A percentile compares a stretch with the other conserved stretches of the same genome.
phyloP scores from a whole-genome alignment of 2,888 invertebrate species.

The Polymixis flavicincta region DNA sequence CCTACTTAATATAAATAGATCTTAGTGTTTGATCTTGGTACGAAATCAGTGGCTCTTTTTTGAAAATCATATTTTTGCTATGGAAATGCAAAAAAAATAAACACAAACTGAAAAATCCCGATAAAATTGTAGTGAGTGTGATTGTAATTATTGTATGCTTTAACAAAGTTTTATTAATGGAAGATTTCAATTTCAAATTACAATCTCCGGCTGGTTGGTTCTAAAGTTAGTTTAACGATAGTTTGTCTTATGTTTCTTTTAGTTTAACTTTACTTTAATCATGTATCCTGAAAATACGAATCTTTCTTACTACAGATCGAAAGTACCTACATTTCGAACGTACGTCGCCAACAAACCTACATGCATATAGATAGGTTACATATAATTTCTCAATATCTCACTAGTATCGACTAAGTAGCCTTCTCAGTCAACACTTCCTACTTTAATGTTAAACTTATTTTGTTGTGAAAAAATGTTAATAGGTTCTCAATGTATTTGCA shows the following conservation, averaged over 20 bases:
- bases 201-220: background rate
- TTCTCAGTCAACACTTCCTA: constrained; percentile 59
- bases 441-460: constrained; percentile 15
- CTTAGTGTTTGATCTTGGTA: background rate
- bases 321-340: constrained; percentile 1
- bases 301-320: background rate
- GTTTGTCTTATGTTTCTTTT: background rate
- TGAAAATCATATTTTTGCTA: background rate
- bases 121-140: background rate
- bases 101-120: too few species aligned
- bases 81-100: background rate
- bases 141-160: background rate
- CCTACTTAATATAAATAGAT: background rate
- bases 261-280: background rate
- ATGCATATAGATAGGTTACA: background rate
- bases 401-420: constrained; percentile 33
- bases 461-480: constrained; percentile 34
- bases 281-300: too few species aligned
- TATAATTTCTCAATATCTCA: constrained; percentile 11
- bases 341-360: background rate
- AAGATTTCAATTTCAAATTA: background rate
- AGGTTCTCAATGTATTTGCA: constrained; percentile 10
- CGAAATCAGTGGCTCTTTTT: background rate
- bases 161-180: background rate
- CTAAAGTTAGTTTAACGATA: background rate